Evolutionary conservation across 1,140 invertebrate species (phyloP).

Genomic region (Lepidurus apus): DNA sequence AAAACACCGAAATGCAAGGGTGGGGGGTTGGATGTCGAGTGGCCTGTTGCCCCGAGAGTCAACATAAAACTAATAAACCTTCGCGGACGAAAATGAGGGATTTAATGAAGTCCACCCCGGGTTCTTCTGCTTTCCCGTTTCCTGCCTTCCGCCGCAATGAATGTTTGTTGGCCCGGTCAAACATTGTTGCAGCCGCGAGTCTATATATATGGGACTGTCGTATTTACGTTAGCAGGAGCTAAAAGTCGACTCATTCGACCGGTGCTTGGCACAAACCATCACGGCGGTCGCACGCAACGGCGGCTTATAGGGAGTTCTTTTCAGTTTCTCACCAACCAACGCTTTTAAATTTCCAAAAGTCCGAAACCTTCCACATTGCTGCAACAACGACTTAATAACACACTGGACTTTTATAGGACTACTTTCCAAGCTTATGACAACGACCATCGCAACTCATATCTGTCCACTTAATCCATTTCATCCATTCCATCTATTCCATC

Average conservation of each 20-base stretch:
- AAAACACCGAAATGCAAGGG: neutral
- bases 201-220: neutral
- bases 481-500: too few species aligned
- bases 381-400: neutral
- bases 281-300: slow-evolving; percentile 1
- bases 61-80: slow-evolving; percentile 22
- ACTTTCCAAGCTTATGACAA: neutral
- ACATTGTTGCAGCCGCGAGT: neutral
- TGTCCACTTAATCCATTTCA: too few species aligned
- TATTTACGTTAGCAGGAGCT: neutral
- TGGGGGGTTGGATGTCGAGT: neutral
- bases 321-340: neutral
- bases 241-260: neutral
- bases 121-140: neutral
- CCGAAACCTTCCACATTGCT: neutral
- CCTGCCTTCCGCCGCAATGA: neutral
- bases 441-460: neutral
- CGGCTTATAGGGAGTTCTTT: neutral
- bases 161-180: neutral
- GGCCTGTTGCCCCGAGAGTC: slow-evolving; percentile 6
- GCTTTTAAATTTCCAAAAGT: too few species aligned
- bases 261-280: slow-evolving; percentile 11
- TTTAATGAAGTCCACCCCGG: slow-evolving; percentile 3
- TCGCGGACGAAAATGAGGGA: neutral
- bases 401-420: neutral